Evolutionary conservation across 2,113 vertebrate genomes (phyloP).

Genomic region (Polypterus senegalus): DNA sequence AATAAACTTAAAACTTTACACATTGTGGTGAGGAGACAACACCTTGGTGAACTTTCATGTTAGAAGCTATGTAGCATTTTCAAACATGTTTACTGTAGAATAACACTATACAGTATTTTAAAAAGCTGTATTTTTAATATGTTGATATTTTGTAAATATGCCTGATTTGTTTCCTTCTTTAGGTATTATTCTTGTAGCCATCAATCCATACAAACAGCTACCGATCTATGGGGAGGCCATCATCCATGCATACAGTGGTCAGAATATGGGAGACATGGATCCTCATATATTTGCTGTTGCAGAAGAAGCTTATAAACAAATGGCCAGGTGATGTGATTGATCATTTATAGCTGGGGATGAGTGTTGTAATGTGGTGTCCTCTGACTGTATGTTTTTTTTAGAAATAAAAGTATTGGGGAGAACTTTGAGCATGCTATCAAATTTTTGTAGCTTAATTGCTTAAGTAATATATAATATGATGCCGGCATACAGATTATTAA

Average conservation of each 20-base stretch:
- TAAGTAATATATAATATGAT: not conserved
- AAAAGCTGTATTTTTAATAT: not conserved
- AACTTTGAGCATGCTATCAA: not conserved
- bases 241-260: conserved; percentile 89
- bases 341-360: conserved; percentile 17
- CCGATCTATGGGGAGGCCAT: conserved; percentile 90
- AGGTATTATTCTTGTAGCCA: conserved; percentile 94
- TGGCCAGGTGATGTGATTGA: conserved; percentile 72
- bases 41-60: not conserved
- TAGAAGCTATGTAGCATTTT: not conserved
- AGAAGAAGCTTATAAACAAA: conserved; percentile 96
- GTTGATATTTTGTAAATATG: not conserved
- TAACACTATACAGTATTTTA: not conserved
- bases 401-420: not conserved
- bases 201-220: conserved; percentile 89
- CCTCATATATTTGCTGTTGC: conserved; percentile 98
- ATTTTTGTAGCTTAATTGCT: not conserved
- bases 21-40: not conserved
- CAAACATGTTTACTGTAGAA: not conserved
- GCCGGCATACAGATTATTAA: not conserved
- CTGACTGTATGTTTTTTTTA: not conserved
- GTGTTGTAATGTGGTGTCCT: not conserved
- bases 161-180: conserved; percentile 7
- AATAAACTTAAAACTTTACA: not conserved
- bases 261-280: conserved; percentile 97